Evolutionary conservation across 2,113 vertebrate species (phyloP).

Genomic region (Micronycteris hirsuta): DNA sequence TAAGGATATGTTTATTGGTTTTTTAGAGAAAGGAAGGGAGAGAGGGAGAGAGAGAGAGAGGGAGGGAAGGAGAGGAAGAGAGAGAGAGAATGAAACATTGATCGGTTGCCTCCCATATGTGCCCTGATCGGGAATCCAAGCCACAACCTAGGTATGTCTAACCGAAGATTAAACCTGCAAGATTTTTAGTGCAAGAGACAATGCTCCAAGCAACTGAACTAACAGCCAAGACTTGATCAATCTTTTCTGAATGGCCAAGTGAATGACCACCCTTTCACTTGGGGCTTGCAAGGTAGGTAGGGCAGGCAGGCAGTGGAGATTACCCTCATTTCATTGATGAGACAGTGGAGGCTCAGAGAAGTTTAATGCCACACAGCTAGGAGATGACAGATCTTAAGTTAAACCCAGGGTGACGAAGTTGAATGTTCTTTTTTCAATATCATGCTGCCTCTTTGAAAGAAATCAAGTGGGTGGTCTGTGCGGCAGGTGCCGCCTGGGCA

Average conservation of each 20-base stretch:
- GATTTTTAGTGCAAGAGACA: too few species aligned
- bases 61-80: too few species aligned
- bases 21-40: too few species aligned
- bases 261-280: background rate
- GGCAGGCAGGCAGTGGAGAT: background rate
- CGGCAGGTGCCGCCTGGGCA: background rate
- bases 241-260: background rate
- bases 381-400: background rate
- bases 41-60: too few species aligned
- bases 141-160: too few species aligned
- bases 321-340: background rate
- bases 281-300: background rate
- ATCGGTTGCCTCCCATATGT: too few species aligned
- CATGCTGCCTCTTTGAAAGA: slow-evolving; percentile 2
- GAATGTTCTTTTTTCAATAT: background rate
- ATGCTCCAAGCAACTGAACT: too few species aligned
- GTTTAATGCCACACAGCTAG: background rate
- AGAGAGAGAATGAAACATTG: too few species aligned
- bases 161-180: too few species aligned
- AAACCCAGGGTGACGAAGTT: background rate
- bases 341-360: background rate
- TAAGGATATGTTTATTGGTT: too few species aligned
- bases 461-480: background rate
- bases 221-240: background rate
- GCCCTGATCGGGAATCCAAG: too few species aligned